Evolutionary conservation across 2,797 vertebrate species (phyloP).

Genomic region (Valencia hispanica): DNA sequence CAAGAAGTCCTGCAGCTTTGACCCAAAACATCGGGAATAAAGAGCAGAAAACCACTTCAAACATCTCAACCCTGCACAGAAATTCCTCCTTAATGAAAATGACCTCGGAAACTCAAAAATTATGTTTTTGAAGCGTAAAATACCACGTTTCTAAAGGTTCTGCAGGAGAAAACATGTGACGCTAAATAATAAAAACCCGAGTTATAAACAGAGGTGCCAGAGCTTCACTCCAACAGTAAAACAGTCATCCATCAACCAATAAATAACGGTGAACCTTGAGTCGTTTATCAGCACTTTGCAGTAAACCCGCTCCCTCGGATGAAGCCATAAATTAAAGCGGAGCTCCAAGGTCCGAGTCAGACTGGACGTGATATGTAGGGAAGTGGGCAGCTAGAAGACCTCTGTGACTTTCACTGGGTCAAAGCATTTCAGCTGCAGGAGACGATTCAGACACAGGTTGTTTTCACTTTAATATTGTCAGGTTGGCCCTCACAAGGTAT

Average conservation of each 20-base stretch:
- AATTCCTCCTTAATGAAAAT: constrained; percentile 23
- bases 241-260: constrained; percentile 1
- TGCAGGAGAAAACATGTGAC: background rate
- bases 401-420: background rate
- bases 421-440: background rate
- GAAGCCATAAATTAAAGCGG: background rate
- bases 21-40: constrained; percentile 33
- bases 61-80: background rate
- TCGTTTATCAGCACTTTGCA: constrained; percentile 1
- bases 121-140: background rate
- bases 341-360: background rate
- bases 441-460: background rate
- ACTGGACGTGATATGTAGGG: constrained; percentile 3
- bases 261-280: constrained; percentile 13
- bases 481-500: background rate
- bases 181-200: background rate
- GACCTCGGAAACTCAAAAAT: background rate
- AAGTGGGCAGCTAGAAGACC: background rate
- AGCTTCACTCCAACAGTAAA: constrained; percentile 11
- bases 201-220: background rate
- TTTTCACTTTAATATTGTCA: background rate
- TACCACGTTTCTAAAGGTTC: background rate
- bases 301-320: background rate
- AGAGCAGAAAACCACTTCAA: constrained; percentile 22
- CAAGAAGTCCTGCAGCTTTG: background rate